Evolutionary conservation across 1,140 invertebrate genomes (phyloP).

Genomic region (Nymphalis io): DNA sequence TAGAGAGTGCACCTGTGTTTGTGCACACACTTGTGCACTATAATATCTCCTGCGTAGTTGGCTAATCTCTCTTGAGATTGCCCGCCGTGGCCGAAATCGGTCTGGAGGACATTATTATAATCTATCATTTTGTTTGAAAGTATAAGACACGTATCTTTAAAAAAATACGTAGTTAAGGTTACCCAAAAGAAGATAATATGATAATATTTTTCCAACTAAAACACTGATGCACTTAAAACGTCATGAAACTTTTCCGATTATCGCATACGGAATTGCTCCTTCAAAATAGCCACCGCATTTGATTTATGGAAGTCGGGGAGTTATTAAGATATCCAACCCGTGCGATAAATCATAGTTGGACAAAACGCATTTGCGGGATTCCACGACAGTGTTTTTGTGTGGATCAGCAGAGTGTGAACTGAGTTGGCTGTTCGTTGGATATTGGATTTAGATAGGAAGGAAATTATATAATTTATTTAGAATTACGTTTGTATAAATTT

Average conservation of each 20-base stretch:
- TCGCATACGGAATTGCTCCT: constrained; percentile 23
- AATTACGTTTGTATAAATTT: constrained; percentile 5
- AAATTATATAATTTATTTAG: constrained; percentile 33
- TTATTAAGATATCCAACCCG: constrained; percentile 48
- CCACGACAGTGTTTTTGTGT: constrained; percentile 42
- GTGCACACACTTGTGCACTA: too few relatives aligned
- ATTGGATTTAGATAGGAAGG: constrained; percentile 18
- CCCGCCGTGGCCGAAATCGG: too few relatives aligned
- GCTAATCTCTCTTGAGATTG: too few relatives aligned
- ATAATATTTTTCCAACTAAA: constrained; percentile 3
- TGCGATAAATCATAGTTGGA: constrained; percentile 48
- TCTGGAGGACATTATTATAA: too few relatives aligned
- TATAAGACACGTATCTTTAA: too few relatives aligned
- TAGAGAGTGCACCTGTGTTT: too few relatives aligned
- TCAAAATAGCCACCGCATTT: constrained; percentile 29
- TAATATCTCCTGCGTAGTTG: too few relatives aligned
- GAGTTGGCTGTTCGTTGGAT: constrained; percentile 13
- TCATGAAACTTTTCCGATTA: constrained; percentile 30
- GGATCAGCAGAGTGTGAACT: constrained; percentile 12
- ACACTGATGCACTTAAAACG: constrained; percentile 3
- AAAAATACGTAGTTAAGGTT: too few relatives aligned
- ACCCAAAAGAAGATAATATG: neutral
- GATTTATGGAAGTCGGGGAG: constrained; percentile 45
- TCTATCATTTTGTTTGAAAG: too few relatives aligned
- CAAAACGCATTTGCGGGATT: constrained; percentile 41